A percentile compares a stretch with the other conserved stretches of the same genome.
Conservation (phyloP, 2,888 invertebrate genomes). For the Lasioglossum malachurum region DNA sequence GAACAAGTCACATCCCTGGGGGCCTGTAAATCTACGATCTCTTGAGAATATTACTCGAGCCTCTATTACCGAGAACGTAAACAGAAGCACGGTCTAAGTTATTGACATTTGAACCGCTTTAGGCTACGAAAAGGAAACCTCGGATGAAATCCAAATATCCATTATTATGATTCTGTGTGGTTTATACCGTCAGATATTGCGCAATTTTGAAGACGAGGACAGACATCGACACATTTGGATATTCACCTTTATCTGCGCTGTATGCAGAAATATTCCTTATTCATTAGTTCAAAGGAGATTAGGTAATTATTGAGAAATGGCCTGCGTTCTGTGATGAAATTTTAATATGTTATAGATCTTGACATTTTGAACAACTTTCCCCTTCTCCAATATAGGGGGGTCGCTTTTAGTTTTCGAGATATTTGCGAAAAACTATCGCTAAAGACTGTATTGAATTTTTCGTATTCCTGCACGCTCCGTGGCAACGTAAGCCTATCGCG, state of each 20-base stretch:
- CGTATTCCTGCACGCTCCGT: too few species aligned
- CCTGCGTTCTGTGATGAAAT: too few species aligned
- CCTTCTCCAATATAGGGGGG: too few species aligned
- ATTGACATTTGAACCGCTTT: background rate
- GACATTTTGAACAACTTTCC: too few species aligned
- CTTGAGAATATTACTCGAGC: background rate
- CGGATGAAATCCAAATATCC: background rate
- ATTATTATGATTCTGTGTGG: background rate
- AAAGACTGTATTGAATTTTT: too few species aligned
- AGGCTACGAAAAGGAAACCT: background rate
- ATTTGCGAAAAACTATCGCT: too few species aligned
- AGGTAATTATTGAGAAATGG: too few species aligned
- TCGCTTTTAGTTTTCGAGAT: too few species aligned
- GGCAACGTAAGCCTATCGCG: too few species aligned
- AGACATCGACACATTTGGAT: background rate
- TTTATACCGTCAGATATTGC: background rate
- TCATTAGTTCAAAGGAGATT: too few species aligned
- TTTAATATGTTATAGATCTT: too few species aligned
- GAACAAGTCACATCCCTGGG: background rate
- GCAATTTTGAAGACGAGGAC: background rate
- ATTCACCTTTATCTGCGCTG: background rate
- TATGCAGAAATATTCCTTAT: background rate
- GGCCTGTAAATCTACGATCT: background rate
- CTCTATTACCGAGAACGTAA: slow-evolving; percentile 1
- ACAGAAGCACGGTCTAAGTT: background rate